Percentiles rank a stretch among this genome's conserved stretches.
Evolutionary conservation across 2,113 vertebrate genomes (phyloP).

Genomic region (Prionailurus bengalensis): DNA sequence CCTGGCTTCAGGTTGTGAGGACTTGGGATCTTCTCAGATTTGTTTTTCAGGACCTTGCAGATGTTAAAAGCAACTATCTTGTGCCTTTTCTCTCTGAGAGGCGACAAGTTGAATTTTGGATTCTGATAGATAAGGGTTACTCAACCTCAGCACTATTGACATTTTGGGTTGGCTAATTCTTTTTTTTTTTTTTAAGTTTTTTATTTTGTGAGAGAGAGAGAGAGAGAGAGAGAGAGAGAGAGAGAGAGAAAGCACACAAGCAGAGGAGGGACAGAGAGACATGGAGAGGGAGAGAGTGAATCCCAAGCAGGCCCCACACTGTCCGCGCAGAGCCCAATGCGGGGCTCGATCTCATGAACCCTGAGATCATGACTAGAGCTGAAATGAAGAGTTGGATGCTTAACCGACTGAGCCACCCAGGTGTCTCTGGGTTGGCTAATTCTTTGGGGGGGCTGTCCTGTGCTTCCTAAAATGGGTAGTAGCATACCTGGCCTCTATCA

Average conservation of each 20-base stretch:
- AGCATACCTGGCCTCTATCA: background rate
- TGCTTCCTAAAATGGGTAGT: background rate
- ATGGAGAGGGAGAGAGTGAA: too few species aligned
- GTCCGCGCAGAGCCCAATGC: too few species aligned
- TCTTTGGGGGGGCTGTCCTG: background rate
- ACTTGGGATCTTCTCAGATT: background rate
- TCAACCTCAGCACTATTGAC: background rate
- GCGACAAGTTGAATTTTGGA: slow-evolving; percentile 33
- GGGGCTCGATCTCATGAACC: too few species aligned
- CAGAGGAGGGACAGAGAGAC: too few species aligned
- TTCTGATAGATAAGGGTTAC: background rate
- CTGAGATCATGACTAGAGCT: too few species aligned
- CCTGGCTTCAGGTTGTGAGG: background rate
- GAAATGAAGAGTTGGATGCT: too few species aligned
- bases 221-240: too few species aligned
- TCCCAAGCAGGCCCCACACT: too few species aligned
- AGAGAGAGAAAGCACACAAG: too few species aligned
- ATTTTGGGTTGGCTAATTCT: background rate
- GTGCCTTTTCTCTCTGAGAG: background rate
- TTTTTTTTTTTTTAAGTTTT: background rate
- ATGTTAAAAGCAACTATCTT: background rate
- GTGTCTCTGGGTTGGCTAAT: background rate
- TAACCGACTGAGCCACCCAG: too few species aligned
- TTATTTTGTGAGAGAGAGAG: too few species aligned
- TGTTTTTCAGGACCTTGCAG: background rate